Percentiles rank a stretch among this genome's conserved stretches.
Conservation (phyloP, 2,797 vertebrate species). For the Sebastes trivittatus region DNA sequence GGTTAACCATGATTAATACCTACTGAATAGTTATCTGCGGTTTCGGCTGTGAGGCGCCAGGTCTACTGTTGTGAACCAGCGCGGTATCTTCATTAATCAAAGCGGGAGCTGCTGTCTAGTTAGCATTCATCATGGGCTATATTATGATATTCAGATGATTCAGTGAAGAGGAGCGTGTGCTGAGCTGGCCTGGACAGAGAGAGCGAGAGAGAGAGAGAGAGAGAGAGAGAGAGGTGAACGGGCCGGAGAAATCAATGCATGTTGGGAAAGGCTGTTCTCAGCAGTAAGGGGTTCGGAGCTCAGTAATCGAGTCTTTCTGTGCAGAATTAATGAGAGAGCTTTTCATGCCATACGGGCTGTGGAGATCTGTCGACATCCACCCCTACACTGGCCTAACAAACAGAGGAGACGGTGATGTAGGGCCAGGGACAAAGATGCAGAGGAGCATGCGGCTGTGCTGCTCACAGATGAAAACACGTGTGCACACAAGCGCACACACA, state of each 20-base stretch:
- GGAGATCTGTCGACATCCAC: constrained; percentile 41
- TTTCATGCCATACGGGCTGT: constrained; percentile 26
- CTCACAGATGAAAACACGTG: neutral
- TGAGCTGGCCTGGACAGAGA: constrained; percentile 31
- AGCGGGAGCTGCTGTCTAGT: constrained; percentile 67
- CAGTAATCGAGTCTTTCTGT: constrained; percentile 69
- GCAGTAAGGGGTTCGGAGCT: constrained; percentile 59
- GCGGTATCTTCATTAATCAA: constrained; percentile 77
- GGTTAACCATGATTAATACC: constrained; percentile 74
- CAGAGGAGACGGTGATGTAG: neutral
- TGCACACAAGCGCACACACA: neutral
- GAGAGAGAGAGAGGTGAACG: constrained; percentile 2
- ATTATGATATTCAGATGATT: constrained; percentile 77
- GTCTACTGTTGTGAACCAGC: constrained; percentile 64
- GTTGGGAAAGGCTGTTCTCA: constrained; percentile 70
- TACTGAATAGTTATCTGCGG: constrained; percentile 63
- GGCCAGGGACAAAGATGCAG: neutral
- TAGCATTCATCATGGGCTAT: constrained; percentile 73
- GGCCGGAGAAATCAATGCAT: constrained; percentile 64
- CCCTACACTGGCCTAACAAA: constrained; percentile 26
- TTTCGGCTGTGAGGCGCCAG: constrained; percentile 37
- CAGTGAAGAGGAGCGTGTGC: constrained; percentile 42
- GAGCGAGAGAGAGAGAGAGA: too few relatives aligned
- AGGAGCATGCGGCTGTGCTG: neutral
- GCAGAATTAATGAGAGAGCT: constrained; percentile 67